These are phyloP conservation scores for Enteromius anoplus DNA, from an alignment of 2,797 vertebrate species.

Conservation along the genomic window DNA sequence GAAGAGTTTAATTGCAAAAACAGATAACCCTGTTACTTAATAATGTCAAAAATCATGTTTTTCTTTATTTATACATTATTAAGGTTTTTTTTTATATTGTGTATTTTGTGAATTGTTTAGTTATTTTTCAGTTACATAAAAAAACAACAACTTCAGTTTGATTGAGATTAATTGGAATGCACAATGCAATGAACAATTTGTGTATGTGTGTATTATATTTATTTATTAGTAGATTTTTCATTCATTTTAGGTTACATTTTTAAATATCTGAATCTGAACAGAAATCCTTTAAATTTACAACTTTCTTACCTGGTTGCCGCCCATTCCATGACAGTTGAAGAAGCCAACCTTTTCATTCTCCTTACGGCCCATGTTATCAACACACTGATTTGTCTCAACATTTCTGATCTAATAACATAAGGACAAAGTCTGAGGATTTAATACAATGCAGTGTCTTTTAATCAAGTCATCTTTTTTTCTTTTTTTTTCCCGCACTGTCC, in stretches of 20 bases:
- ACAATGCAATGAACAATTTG: no score
- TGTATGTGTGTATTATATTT: no score
- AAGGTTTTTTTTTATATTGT: no score
- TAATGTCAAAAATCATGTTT: no score
- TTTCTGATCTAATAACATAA: slow-evolving; percentile 87
- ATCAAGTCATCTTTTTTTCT: not conserved
- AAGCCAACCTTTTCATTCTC: slow-evolving; percentile 99
- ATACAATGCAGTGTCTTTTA: not conserved
- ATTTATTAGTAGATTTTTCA: not conserved
- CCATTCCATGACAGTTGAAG: slow-evolving; percentile 99
- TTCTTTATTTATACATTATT: no score
- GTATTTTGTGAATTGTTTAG: no score
- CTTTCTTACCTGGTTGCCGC: slow-evolving; percentile 92
- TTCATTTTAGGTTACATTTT: not conserved
- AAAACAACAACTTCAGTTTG: no score
- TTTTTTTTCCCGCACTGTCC: not conserved
- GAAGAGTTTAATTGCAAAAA: no score
- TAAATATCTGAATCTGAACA: not conserved
- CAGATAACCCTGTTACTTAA: no score
- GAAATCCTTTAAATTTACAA: not conserved
- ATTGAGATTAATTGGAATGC: no score
- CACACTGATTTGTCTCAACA: slow-evolving; percentile 97
- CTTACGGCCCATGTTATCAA: slow-evolving; percentile 99
- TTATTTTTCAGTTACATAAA: no score
- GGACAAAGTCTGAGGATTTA: not conserved